These are phyloP conservation scores for Mesorhabditis sp. DNA, from an alignment of 2,888 invertebrate species.

Conservation along the genomic window DNA sequence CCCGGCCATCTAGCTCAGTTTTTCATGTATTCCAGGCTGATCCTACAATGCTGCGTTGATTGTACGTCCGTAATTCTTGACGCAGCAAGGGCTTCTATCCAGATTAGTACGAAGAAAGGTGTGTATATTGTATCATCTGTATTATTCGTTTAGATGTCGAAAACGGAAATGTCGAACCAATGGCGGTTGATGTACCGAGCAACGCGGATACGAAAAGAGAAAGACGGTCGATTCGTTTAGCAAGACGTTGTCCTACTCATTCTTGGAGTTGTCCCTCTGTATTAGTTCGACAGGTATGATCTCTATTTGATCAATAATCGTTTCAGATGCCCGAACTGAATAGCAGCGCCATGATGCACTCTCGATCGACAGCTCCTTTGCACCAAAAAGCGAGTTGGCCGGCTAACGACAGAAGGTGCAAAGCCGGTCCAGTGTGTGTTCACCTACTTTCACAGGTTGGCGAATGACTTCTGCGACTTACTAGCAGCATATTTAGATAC, in stretches of 20 bases:
- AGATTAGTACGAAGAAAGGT: conserved; percentile 58
- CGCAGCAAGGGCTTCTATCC: conserved; percentile 66
- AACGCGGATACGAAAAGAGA: conserved; percentile 12
- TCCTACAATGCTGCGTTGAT: conserved; percentile 78
- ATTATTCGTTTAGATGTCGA: conserved; percentile 27
- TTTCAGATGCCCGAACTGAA: conserved; percentile 8
- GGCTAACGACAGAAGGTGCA: background rate
- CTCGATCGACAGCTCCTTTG: conserved; percentile 18
- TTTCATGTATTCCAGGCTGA: conserved; percentile 61
- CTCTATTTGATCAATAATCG: conserved; percentile 8
- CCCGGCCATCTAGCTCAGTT: too few relatives aligned
- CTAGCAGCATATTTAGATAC: background rate
- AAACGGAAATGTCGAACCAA: conserved; percentile 41
- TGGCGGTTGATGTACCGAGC: background rate
- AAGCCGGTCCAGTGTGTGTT: background rate
- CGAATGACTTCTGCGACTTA: conserved; percentile 2
- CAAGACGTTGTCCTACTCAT: conserved; percentile 83
- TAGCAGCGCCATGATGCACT: conserved; percentile 16
- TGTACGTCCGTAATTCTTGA: conserved; percentile 81
- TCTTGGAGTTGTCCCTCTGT: conserved; percentile 87
- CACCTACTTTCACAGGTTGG: conserved; percentile 21
- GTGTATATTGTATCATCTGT: conserved; percentile 59
- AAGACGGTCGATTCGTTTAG: conserved; percentile 73
- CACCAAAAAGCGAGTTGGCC: conserved; percentile 13
- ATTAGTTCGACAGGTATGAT: conserved; percentile 74